A percentile compares a stretch with the other conserved stretches of the same genome.
Evolutionary conservation across 1,140 invertebrate genomes (phyloP).

Genomic region (Leucophenga varia): DNA sequence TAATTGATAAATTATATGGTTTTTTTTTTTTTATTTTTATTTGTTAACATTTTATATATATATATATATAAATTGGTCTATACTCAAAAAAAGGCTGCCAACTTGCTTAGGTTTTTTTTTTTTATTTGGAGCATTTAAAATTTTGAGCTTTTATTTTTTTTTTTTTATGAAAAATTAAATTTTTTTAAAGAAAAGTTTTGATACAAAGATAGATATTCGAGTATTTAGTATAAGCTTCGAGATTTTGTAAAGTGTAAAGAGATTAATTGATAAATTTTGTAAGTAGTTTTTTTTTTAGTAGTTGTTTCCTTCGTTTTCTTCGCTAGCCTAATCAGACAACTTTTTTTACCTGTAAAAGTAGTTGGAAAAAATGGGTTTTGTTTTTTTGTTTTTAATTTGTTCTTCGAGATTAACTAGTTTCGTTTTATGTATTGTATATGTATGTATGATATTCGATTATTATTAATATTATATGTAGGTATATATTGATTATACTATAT

Average conservation of each 20-base stretch:
- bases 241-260: background rate
- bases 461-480: too few species aligned
- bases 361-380: too few species aligned
- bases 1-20: conserved; percentile 4
- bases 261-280: background rate
- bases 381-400: too few species aligned
- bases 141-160: too few species aligned
- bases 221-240: too few species aligned
- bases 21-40: conserved; percentile 11
- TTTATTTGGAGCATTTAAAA: too few species aligned
- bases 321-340: conserved; percentile 35
- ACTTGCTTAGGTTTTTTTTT: too few species aligned
- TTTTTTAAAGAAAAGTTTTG: background rate
- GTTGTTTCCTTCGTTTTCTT: conserved; percentile 8
- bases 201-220: too few species aligned
- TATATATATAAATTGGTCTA: conserved; percentile 46
- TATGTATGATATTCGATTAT: conserved; percentile 12
- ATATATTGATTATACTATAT: conserved; percentile 1
- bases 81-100: conserved; percentile 46
- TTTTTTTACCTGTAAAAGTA: conserved; percentile 48
- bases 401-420: too few species aligned
- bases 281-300: background rate
- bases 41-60: conserved; percentile 18
- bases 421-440: conserved; percentile 15
- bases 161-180: background rate